Evolutionary conservation across 2,113 vertebrate species (phyloP), one percentile per base, ranked within the genome.

Genomic region (Vimba vimba): DNA sequence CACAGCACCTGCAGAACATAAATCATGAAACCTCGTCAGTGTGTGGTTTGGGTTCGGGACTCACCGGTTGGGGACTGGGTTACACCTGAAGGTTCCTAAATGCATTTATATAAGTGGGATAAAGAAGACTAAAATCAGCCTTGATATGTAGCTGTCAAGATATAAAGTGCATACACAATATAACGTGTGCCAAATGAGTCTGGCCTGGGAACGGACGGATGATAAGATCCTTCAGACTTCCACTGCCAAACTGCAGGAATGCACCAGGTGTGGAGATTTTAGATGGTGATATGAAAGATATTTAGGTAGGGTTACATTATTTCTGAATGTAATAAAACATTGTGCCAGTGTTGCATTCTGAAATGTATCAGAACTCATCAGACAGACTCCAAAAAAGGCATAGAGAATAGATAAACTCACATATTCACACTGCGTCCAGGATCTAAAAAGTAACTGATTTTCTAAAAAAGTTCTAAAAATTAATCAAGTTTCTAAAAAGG

Each of bases 1-100:
- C 27, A 60, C 69, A 85, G 86, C 89, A 93, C 92, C 93, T 94
- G 92, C 91, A 88, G 91, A 86, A 87, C 89, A 89, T 93, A 92
- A 94, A 94, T 93, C 91, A 92, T 7, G 36, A 33, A 59, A 50
- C 39, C 73, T 39, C 71, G 6, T 15, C 25, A 45, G 55, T 8
- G 55, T 21, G 55, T 23, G 52, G 17, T 57, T 57, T 57, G 55
- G 50, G 15, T 15, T 52, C n/a, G 5, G 30, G 47, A 25, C 73
- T 47, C 25, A 0, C 6, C 50, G 43, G 11, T 8, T 23, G 19
- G 55, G 55, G 55, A 57, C 19, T 23, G 19, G 55, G 2, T 57
- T 57, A 57, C 55, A 57, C 55, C 6, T 23, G 15, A 55, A 57
- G 55, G 55, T 8, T 3, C 55, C 55, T 57, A 57, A 57, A 57